Evolutionary conservation across 2,888 invertebrate species (phyloP).

Genomic region (Pyralis farinalis): DNA sequence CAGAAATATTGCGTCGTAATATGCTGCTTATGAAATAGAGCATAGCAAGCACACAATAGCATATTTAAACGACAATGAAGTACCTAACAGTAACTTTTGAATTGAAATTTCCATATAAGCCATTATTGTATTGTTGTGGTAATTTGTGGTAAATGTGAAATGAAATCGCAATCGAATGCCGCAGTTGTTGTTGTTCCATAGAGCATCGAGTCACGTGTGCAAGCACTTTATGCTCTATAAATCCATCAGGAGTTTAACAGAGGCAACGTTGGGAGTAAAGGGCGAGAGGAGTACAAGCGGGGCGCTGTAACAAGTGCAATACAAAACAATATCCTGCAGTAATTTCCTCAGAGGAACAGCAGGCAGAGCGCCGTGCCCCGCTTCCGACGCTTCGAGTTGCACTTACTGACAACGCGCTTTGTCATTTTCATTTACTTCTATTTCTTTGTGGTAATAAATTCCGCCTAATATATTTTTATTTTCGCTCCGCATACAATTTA

Average conservation of each 20-base stretch:
- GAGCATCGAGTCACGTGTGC: not conserved
- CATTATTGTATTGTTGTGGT: constrained; percentile 1
- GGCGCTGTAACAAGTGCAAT: constrained; percentile 42
- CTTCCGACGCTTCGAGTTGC: constrained; percentile 18
- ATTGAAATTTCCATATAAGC: constrained; percentile 3
- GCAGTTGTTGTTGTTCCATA: not conserved
- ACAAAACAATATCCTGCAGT: constrained; percentile 51
- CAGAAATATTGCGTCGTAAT: no score
- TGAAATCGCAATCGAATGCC: not conserved
- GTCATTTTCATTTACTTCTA: constrained; percentile 32
- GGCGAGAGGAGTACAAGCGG: constrained; percentile 6
- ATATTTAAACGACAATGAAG: not conserved
- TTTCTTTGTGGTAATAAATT: constrained; percentile 24
- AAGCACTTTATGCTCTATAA: not conserved
- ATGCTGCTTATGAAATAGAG: no score
- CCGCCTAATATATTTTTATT: constrained; percentile 19
- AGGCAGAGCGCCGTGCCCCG: constrained; percentile 20
- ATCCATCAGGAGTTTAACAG: not conserved
- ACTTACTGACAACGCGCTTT: constrained; percentile 31
- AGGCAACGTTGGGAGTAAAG: not conserved
- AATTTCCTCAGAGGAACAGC: constrained; percentile 42
- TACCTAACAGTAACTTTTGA: constrained; percentile 2
- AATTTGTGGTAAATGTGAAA: constrained; percentile 4
- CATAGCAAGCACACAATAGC: no score
- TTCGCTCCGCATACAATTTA: constrained; percentile 12